A percentile compares a stretch with the other conserved stretches of the same genome.
Evolutionary conservation across 2,888 invertebrate genomes (phyloP).

Genomic region (Aporophyla lueneburgensis): DNA sequence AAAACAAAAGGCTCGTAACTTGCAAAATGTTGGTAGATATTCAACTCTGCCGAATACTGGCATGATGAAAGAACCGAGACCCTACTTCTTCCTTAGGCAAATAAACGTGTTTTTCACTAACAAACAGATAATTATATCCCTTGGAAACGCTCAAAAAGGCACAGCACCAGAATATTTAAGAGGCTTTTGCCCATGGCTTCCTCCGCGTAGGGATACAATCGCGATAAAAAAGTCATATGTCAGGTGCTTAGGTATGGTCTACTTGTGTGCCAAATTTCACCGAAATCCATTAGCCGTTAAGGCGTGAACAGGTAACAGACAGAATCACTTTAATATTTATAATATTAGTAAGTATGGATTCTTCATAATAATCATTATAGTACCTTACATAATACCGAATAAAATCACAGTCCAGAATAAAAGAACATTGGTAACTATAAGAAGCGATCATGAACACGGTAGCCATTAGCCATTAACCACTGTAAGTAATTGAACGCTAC

Average conservation of each 20-base stretch:
- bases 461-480: conserved; percentile 68
- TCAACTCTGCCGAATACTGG: not conserved
- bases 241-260: too few species aligned
- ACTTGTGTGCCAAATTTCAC: too few species aligned
- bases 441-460: conserved; percentile 70
- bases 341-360: too few species aligned
- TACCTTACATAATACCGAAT: not conserved
- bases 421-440: conserved; percentile 16
- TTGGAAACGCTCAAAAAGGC: not conserved
- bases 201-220: not conserved
- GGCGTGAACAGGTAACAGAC: too few species aligned
- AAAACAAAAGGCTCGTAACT: too few species aligned
- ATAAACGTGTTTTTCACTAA: not conserved
- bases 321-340: too few species aligned
- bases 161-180: not conserved
- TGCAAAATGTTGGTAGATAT: not conserved
- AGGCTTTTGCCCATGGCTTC: too few species aligned
- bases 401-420: not conserved
- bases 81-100: not conserved
- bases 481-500: conserved; percentile 67
- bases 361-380: not conserved
- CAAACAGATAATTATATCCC: not conserved
- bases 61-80: not conserved
- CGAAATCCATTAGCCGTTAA: too few species aligned
- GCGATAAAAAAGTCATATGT: too few species aligned